Evolutionary conservation across 2,113 vertebrate species (phyloP), one percentile per base, ranked within the genome.

Genomic region (Myodes glareolus): DNA sequence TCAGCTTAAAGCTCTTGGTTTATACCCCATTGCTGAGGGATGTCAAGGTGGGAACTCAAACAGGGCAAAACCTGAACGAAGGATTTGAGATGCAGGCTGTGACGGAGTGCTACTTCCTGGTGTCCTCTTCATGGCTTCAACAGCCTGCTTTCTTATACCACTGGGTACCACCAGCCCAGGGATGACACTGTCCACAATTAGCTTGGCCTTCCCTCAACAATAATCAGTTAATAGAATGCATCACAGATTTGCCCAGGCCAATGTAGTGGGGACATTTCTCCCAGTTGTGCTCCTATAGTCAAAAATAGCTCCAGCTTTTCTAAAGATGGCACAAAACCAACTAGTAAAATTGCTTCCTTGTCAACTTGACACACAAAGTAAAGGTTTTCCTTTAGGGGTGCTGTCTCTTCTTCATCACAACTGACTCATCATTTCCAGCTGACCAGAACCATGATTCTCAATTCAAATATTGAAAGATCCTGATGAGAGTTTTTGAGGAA

Each of bases 61-160:
- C n/a, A 16, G 21, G 23, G 23, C 39, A 84, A 61, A 61, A 9
- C 11, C 8, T 39, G n/a, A 25, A 84, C 23, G 55, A 58, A 61
- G 12, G 36, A 42, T 1, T 25, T 39, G 33, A n/a, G 25, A n/a
- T 1, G 9, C 13, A 61, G n/a, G 27, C n/a, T 23, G 9, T 61
- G 52, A 6, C n/a, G 5, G 36, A 39, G 5, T 61, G 21, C 23
- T 39, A 1, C 2, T n/a, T 23, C 58, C 21, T 82, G 36, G 21
- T 3, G 1, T 39, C 21, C 3, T 61, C 11, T 3, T 12, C 0
- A 27, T 61, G 5, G 3, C 11, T 39, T 23, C 21, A 13, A 27
- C 1, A 61, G 36, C 5, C 11, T 25, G 4, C 11, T n/a, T 12
- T 80, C 33, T 55, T 81, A 27, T 27, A 4, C 25, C 36, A 27